Evolutionary conservation across 2,888 invertebrate genomes (phyloP).

Genomic region (Arctia plantaginis): DNA sequence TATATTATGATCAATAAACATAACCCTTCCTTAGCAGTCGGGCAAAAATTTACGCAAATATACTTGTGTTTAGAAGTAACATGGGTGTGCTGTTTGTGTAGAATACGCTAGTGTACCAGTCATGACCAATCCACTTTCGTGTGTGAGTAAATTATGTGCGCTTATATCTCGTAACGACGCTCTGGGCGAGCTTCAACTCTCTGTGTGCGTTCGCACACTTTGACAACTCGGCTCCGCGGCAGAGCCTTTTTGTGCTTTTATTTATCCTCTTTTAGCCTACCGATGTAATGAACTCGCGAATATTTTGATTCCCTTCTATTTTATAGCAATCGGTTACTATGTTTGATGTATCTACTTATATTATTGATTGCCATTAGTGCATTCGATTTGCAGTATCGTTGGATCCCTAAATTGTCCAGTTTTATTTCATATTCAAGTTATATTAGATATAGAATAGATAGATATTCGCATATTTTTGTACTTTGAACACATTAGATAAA

Average conservation of each 20-base stretch:
- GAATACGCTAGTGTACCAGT: constrained; percentile 49
- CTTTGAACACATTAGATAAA: not conserved
- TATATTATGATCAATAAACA: constrained; percentile 19
- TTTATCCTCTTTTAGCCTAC: constrained; percentile 79
- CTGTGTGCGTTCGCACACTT: constrained; percentile 71
- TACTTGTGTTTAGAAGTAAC: constrained; percentile 47
- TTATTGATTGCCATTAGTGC: not conserved
- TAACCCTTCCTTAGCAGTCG: constrained; percentile 6
- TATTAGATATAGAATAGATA: too few species aligned
- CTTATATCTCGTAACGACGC: constrained; percentile 70
- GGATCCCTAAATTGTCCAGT: not conserved
- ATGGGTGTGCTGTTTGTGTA: constrained; percentile 52
- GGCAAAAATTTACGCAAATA: constrained; percentile 16
- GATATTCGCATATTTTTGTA: not conserved
- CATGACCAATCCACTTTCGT: constrained; percentile 55
- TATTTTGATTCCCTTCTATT: constrained; percentile 45
- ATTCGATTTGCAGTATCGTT: not conserved
- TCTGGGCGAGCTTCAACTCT: constrained; percentile 68
- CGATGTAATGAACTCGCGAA: constrained; percentile 67
- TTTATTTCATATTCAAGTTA: not conserved
- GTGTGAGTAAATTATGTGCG: constrained; percentile 73
- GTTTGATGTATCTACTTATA: not conserved
- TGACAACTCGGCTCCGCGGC: constrained; percentile 70
- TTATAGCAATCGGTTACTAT: not conserved
- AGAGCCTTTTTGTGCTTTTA: constrained; percentile 82